Evolutionary conservation across 2,797 vertebrate genomes (phyloP), one percentile per base, ranked within the genome.

Genomic region (Monodelphis domestica): DNA sequence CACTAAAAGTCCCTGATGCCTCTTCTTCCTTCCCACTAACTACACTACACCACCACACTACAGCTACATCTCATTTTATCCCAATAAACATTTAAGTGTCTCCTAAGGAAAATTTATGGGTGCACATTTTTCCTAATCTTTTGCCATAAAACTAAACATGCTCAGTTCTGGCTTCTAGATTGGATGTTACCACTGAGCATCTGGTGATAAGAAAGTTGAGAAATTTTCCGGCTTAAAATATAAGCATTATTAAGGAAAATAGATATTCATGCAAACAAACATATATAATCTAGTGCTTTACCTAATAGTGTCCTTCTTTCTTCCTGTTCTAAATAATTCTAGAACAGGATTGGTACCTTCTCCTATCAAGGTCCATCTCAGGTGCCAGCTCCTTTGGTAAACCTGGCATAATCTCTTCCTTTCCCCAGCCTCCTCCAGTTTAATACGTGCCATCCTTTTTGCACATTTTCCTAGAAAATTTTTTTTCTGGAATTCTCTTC

Each of bases 131-230:
- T 45, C 59, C 29, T 89, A 63, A 21, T 53, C 38, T 88, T 89
- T 89, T 51, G 63, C 7, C 21, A 45, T 88, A 53, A 38, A 70
- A 57, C 10, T 29, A 4, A 53, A 29, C 5, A 1, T 11, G 30
- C n/a, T 0, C 0, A 0, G 57, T 7, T 29, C 14, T 0, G 10
- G 21, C 17, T 15, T 2, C 15, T 1, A 5, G 12, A 24, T 0
- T 1, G 4, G 26, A 50, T 0, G 30, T 9, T 10, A 28, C 45
- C n/a, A 1, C 15, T 91, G 45, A 91, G 33, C 5, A 6, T 28
- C 0, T 5, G 6, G 51, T 10, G 9, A 7, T 38, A 26, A 30
- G 89, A 59, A 30, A 17, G 5, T 10, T 53, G 26, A 30, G 53
- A 56, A 6, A 9, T 55, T 57, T 24, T 55, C 55, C 38, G 9